Evolutionary conservation across 1,140 invertebrate species (phyloP).

Genomic region (Muscidifurax raptorellus): DNA sequence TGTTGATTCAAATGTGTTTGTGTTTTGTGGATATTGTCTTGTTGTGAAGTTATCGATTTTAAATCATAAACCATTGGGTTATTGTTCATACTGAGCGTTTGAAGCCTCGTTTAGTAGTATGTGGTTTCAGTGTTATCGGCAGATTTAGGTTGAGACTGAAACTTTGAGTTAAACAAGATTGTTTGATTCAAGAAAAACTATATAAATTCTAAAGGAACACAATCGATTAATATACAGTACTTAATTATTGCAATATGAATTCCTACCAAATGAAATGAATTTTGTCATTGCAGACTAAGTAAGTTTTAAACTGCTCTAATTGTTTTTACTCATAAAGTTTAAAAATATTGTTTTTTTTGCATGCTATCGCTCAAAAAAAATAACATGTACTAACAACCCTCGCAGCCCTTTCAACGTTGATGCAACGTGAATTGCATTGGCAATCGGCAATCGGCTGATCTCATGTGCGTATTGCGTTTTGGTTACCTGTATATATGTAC

Average conservation of each 20-base stretch:
- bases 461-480: conserved; percentile 53
- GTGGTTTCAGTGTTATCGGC: neutral
- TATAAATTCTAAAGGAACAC: no score
- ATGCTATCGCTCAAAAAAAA: neutral
- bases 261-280: no score
- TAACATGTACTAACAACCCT: conserved; percentile 7
- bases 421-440: conserved; percentile 58
- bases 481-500: conserved; percentile 45
- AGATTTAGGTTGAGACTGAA: no score
- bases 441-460: conserved; percentile 62
- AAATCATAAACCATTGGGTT: no score
- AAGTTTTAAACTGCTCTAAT: conserved; percentile 3
- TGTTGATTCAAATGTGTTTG: neutral
- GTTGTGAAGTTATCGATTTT: no score
- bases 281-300: neutral
- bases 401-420: conserved; percentile 48
- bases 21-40: neutral
- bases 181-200: no score
- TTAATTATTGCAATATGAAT: no score
- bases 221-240: no score
- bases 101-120: neutral
- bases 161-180: no score
- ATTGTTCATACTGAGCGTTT: neutral
- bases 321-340: neutral
- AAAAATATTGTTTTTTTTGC: neutral